Percentiles rank a stretch among this genome's conserved stretches.
Conservation (phyloP, 2,113 vertebrate genomes). For the Lates calcarifer region DNA sequence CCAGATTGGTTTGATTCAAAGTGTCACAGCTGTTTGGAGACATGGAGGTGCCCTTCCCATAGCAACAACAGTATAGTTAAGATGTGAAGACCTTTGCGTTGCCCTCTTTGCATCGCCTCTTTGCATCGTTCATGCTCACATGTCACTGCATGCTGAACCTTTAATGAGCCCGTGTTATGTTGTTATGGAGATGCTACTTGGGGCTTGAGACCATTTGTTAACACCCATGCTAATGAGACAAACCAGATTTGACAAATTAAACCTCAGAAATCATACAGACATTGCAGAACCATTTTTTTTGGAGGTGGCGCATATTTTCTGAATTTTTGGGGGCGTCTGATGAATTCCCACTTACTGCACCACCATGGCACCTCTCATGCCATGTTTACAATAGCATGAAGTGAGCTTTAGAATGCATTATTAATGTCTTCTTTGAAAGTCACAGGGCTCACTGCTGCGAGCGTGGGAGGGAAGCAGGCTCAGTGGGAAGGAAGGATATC, state of each 20-base stretch:
- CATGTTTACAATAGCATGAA: constrained; percentile 73
- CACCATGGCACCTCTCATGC: constrained; percentile 38
- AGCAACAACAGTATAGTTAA: constrained; percentile 11
- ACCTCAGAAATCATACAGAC: not conserved
- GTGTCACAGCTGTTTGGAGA: constrained; percentile 20
- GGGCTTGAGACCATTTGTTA: constrained; percentile 25
- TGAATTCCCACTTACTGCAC: constrained; percentile 14
- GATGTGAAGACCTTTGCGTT: constrained; percentile 7
- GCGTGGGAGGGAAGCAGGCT: constrained; percentile 62
- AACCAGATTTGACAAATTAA: constrained; percentile 28
- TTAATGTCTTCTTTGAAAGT: constrained; percentile 77
- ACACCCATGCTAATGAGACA: constrained; percentile 20
- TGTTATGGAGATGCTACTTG: constrained; percentile 48
- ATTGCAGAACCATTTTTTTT: not conserved
- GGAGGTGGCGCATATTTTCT: not conserved
- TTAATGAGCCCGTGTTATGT: constrained; percentile 39
- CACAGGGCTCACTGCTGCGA: constrained; percentile 49
- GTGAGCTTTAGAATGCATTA: constrained; percentile 69
- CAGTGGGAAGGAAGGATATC: constrained; percentile 51
- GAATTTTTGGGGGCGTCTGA: constrained; percentile 20
- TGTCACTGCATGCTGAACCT: constrained; percentile 16
- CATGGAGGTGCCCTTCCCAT: constrained; percentile 5
- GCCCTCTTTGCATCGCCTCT: constrained; percentile 8
- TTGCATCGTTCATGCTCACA: constrained; percentile 35
- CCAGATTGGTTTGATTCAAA: constrained; percentile 39